A percentile compares a stretch with the other conserved stretches of the same genome.
Conservation (phyloP, 1,140 invertebrate species). For the Drosophila nebulosa region DNA sequence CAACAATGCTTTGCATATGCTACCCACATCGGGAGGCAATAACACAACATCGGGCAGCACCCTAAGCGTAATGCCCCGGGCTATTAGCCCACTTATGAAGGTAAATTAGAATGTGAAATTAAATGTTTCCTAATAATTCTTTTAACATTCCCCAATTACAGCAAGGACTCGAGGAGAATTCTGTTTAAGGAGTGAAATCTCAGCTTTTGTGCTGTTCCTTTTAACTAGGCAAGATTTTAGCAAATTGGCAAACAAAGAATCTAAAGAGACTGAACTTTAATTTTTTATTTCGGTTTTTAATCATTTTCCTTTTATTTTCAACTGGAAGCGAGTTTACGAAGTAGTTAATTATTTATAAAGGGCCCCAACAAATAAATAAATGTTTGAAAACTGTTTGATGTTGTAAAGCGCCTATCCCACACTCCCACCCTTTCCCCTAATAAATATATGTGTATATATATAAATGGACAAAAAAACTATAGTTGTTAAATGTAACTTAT, state of each 20-base stretch:
- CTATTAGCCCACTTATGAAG: slow-evolving; percentile 79
- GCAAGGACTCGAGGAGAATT: slow-evolving; percentile 76
- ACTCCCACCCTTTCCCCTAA: neutral
- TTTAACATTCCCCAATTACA: slow-evolving; percentile 17
- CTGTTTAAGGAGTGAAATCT: slow-evolving; percentile 41
- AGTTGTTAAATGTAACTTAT: slow-evolving; percentile 37
- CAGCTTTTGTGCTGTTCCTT: slow-evolving; percentile 14
- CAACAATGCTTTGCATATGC: slow-evolving; percentile 75
- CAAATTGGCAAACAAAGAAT: slow-evolving; percentile 44
- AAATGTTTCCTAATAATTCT: neutral
- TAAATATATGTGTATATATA: slow-evolving; percentile 7
- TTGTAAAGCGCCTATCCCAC: slow-evolving; percentile 19
- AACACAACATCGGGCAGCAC: slow-evolving; percentile 54
- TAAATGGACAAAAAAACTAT: slow-evolving; percentile 3
- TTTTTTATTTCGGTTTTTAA: slow-evolving; percentile 35
- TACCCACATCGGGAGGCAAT: slow-evolving; percentile 42
- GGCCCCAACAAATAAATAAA: slow-evolving; percentile 3
- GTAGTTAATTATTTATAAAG: slow-evolving; percentile 8
- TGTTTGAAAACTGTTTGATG: slow-evolving; percentile 58
- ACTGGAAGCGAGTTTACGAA: neutral
- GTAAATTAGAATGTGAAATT: slow-evolving; percentile 22
- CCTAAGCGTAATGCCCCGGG: slow-evolving; percentile 68
- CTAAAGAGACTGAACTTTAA: slow-evolving; percentile 73
- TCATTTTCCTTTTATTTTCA: neutral
- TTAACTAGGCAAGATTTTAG: slow-evolving; percentile 53